Conservation (phyloP, 2,113 vertebrate species). For the Peromyscus maniculatus region DNA sequence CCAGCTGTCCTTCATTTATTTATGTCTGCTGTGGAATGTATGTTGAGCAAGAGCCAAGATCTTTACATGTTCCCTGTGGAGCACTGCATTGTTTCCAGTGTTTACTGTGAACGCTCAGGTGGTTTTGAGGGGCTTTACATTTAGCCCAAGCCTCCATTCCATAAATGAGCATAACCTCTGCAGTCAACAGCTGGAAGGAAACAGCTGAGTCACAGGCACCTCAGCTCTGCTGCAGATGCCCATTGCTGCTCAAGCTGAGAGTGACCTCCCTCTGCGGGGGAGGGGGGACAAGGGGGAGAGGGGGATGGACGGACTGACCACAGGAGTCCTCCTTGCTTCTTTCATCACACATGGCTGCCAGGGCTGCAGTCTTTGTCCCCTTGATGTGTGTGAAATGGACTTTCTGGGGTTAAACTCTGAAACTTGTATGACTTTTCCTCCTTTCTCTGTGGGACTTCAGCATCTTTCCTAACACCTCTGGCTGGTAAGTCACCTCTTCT, state of each 20-base stretch:
- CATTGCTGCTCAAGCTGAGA: not conserved
- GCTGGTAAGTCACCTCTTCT: not conserved
- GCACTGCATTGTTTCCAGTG: not conserved
- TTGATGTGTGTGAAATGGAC: not conserved
- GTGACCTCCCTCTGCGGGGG: not conserved
- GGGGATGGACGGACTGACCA: no score
- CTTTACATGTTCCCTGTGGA: not conserved
- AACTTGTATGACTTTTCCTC: no score
- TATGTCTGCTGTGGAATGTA: not conserved
- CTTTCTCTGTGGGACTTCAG: not conserved
- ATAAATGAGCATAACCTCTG: not conserved
- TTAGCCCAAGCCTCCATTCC: not conserved
- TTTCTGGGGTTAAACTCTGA: not conserved
- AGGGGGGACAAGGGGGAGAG: no score
- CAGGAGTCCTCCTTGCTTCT: no score
- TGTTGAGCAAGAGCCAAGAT: not conserved
- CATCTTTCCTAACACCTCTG: not conserved
- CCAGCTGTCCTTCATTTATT: not conserved
- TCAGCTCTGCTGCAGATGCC: not conserved
- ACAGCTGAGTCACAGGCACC: not conserved
- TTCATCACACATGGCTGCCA: not conserved
- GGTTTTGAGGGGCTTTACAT: not conserved
- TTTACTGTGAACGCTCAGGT: not conserved
- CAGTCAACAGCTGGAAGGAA: not conserved
- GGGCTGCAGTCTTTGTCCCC: not conserved